Base-by-base conservation (phyloP, 2,113 vertebrate species). In the Scortum barcoo region DNA sequence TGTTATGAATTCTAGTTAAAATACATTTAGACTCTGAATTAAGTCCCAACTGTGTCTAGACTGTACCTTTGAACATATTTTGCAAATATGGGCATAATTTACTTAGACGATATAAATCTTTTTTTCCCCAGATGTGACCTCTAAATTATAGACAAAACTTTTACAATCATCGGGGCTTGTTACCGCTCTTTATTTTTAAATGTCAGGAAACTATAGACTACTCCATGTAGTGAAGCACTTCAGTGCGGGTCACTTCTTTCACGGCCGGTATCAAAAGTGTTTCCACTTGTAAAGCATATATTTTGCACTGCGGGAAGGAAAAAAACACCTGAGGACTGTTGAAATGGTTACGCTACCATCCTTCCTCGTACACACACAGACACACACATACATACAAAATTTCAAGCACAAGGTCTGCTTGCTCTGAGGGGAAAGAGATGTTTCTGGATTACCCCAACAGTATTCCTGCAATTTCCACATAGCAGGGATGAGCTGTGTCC, bases 291-390 rank as follows among this genome's bases (percentile, higher is more conserved):
- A 36, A 68, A 73, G 46, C 67, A 5, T 60, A 72, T 73, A 70
- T 68, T 85, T 84, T 76, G 56, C 69, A 62, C 81, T n/a, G 66
- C 74, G 40, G 67, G 65, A 44, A 54, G 42, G 17, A 73, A n/a
- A n/a, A 17, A 58, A 78, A 70, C 33, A 66, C 67, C 60, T 8
- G 54, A 62, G 36, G 71, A 72, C 46, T 42, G 51, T 5, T 11
- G 24, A 83, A 81, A 75, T 20, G 56, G 58, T 62, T 54, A 53
- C 75, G 67, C 28, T n/a, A 1, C 26, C 7, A 4, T 28, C 19
- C 74, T 50, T 19, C 48, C 42, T 68, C 38, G 48, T 14, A 17
- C 71, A 42, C 46, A 16, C 46, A 42, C 69, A 72, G 38, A n/a
- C n/a, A n/a, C n/a, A n/a, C n/a, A n/a, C n/a, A n/a, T n/a, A n/a